Evolutionary conservation across 2,888 invertebrate species (phyloP), one percentile per base, ranked within the genome.

Genomic region (Steinernema carpocapsae): DNA sequence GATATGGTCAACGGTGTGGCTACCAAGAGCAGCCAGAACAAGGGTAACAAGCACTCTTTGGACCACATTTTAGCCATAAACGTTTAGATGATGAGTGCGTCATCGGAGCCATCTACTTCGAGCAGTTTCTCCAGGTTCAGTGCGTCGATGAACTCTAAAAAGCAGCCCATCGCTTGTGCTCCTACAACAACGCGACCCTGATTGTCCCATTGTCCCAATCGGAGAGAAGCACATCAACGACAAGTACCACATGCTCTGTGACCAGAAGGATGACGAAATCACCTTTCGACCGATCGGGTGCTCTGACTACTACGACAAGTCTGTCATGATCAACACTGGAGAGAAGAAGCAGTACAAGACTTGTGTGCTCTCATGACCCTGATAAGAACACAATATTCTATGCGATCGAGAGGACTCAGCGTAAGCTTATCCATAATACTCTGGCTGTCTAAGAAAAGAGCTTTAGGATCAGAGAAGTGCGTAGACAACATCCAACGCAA

Each of bases 241-340:
- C n/a, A 56, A 56, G 26, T 56, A 56, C 56, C 56, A 56, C 56
- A 56, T 56, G 56, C 22, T 56, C n/a, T 56, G 56, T 22, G 56
- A 56, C 24, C 19, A 56, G 26, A 19, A 22, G 2, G 26, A 4
- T 6, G 26, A 22, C 56, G 12, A 56, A 26, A 19, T 56, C 56
- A 56, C 56, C 56, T 56, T 56, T 26, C 56, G 56, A 6, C 56
- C 56, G 6, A 56, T 56, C 6, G 56, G 56, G 12, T 56, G 56
- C 56, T 56, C 56, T 26, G 56, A 56, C 56, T 56, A 56, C 56
- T 56, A 56, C 56, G 56, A 56, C 56, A 56, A 56, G 26, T 19
- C 14, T 3, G 12, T 56, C 4, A 56, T 56, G 56, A 56, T 56
- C 56, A 56, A 56, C 12, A 56, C 56, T 14, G 56, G 56, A 14